Evolutionary conservation across 64 coral and sea anemone genomes (phyloP).

Genomic region (Actinia equina): DNA sequence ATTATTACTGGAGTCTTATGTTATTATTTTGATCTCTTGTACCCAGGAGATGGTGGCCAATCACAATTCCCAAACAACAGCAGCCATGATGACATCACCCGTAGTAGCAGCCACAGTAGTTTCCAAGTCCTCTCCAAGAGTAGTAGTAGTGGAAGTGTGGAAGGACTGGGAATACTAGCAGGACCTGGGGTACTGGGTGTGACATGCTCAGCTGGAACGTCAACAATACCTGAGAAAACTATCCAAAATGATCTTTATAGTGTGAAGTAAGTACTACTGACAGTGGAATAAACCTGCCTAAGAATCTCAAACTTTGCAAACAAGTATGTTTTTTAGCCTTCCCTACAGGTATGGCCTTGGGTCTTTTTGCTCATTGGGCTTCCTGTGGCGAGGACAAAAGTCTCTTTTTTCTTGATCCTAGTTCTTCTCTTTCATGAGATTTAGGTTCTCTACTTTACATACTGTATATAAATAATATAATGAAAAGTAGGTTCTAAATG

Average conservation of each 20-base stretch:
- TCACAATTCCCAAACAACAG: neutral
- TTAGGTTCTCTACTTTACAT: no score
- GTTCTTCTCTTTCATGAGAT: no score
- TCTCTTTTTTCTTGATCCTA: no score
- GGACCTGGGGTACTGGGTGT: slow-evolving; percentile 52
- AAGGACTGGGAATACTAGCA: slow-evolving; percentile 51
- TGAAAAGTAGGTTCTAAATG: neutral
- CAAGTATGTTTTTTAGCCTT: no score
- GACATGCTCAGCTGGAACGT: slow-evolving; percentile 38
- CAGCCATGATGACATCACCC: slow-evolving; percentile 42
- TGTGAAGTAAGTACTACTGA: neutral
- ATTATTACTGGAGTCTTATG: neutral
- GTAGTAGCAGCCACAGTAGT: slow-evolving; percentile 76
- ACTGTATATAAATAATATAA: no score
- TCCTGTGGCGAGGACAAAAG: no score
- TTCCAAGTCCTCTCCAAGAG: slow-evolving; percentile 67
- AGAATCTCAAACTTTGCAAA: no score
- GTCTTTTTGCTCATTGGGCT: no score
- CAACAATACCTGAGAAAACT: neutral
- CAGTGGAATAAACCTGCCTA: no score
- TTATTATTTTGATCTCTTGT: neutral
- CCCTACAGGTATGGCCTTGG: no score
- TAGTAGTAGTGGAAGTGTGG: slow-evolving; percentile 85
- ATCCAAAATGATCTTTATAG: neutral
- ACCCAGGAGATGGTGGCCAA: neutral